Evolutionary conservation across 2,888 invertebrate species (phyloP).

Genomic region (Caenorhabditis uteleia): DNA sequence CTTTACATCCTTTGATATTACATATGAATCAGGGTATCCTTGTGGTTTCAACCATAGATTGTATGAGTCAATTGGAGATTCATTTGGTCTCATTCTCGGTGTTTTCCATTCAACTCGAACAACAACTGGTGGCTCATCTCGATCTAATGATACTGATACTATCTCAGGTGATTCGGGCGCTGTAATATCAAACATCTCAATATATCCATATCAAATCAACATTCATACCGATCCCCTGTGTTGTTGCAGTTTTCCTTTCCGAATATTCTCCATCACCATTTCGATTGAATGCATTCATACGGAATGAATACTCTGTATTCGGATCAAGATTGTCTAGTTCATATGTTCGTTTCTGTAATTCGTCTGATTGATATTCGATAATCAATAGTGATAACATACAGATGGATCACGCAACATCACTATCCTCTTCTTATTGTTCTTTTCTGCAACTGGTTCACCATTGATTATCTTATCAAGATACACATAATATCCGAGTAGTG

Average conservation of each 20-base stretch:
- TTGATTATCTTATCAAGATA: conserved; percentile 33
- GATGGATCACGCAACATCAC: conserved; percentile 31
- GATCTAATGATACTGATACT: conserved; percentile 77
- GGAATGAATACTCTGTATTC: conserved; percentile 87
- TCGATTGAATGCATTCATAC: conserved; percentile 89
- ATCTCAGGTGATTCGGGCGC: conserved; percentile 72
- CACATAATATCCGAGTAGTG: conserved; percentile 94
- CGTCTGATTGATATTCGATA: conserved; percentile 6
- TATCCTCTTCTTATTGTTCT: conserved; percentile 32
- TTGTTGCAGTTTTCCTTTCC: conserved; percentile 81
- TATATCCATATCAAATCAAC: neutral
- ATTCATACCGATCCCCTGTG: conserved; percentile 78
- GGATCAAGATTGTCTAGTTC: conserved; percentile 83
- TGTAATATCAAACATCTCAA: conserved; percentile 40
- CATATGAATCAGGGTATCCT: conserved; percentile 34
- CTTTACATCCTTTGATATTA: conserved; percentile 31
- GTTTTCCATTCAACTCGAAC: conserved; percentile 91
- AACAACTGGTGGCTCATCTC: conserved; percentile 84
- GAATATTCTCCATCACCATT: conserved; percentile 96
- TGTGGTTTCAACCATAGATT: conserved; percentile 48
- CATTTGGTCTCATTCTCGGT: conserved; percentile 82
- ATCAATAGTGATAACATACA: neutral
- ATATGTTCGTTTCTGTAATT: conserved; percentile 57
- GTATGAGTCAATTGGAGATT: conserved; percentile 79
- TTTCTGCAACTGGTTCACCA: conserved; percentile 35